Conservation (phyloP, 35 echinoderm and acorn worm species). For the Holothuria glaberrima region DNA sequence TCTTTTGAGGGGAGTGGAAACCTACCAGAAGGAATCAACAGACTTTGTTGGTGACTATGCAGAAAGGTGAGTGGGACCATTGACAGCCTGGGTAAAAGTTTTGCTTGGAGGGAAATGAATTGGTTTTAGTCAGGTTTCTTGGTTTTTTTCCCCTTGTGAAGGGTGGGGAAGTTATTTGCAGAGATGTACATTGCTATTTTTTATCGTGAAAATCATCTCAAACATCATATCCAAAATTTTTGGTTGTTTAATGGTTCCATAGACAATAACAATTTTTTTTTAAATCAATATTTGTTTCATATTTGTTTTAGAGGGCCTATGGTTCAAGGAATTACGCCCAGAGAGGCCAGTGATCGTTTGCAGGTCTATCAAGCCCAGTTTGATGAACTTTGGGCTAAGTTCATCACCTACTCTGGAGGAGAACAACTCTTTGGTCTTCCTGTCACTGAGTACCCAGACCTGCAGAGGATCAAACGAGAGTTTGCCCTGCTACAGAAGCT, state of each 20-base stretch:
- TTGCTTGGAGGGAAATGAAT: no score
- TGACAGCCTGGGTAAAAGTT: no score
- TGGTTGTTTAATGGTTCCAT: no score
- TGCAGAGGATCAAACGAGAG: conserved; percentile 97
- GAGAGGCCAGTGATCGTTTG: conserved; percentile 91
- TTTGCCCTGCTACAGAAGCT: conserved; percentile 94
- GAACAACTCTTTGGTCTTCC: conserved; percentile 94
- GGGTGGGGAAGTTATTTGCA: no score
- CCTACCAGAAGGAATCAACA: conserved; percentile 66
- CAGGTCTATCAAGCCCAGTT: conserved; percentile 97
- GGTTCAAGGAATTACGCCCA: conserved; percentile 86
- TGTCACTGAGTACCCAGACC: conserved; percentile 94
- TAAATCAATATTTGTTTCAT: no score
- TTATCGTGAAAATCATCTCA: no score
- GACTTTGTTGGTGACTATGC: conserved; percentile 79
- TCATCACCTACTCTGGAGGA: conserved; percentile 93
- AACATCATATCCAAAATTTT: no score
- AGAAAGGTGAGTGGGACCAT: conserved; percentile 69
- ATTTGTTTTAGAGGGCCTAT: conserved; percentile 82
- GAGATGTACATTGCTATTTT: no score
- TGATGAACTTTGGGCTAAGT: conserved; percentile 91
- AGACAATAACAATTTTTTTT: no score
- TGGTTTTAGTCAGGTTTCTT: no score
- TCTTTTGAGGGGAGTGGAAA: conserved; percentile 78
- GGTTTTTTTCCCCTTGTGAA: no score